phyloP scores from a whole-genome alignment of 2,888 invertebrate species.

The Parthenolecanium corni region DNA sequence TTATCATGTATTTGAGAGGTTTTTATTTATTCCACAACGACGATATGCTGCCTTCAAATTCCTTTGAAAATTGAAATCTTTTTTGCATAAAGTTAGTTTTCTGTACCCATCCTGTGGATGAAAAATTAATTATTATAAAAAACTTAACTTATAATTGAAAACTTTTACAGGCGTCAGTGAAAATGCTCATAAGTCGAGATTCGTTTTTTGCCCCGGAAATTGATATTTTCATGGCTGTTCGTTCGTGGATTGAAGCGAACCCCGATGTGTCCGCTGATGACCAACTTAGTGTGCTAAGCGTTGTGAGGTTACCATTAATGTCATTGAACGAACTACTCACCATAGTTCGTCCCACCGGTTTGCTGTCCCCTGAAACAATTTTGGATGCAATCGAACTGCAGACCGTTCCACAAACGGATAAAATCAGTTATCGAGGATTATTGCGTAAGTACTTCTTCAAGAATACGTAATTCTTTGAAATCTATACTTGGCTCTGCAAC shows the following conservation, averaged over 20 bases:
- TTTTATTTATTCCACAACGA: too few species aligned
- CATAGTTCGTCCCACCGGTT: conserved; percentile 72
- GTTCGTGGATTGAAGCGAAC: conserved; percentile 53
- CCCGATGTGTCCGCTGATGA: conserved; percentile 24
- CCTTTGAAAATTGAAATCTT: too few species aligned
- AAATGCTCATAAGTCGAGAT: conserved; percentile 75
- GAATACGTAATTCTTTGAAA: too few species aligned
- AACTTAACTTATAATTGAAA: background rate
- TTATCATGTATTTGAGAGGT: too few species aligned
- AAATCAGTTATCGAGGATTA: conserved; percentile 73
- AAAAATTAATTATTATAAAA: background rate
- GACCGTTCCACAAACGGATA: conserved; percentile 41
- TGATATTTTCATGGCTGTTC: conserved; percentile 83
- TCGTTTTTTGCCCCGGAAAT: conserved; percentile 95
- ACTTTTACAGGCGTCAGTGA: conserved; percentile 53
- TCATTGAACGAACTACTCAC: conserved; percentile 74
- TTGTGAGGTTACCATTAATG: conserved; percentile 74
- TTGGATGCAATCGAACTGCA: conserved; percentile 88
- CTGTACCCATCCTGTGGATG: too few species aligned
- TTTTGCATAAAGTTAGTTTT: too few species aligned
- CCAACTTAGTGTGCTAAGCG: conserved; percentile 36
- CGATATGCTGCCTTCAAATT: too few species aligned
- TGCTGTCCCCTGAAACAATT: conserved; percentile 78
- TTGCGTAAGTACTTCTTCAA: conserved; percentile 50
- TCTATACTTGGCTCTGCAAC: too few species aligned